These are phyloP conservation scores for Gopherus evgoodei DNA, from an alignment of 2,113 vertebrate genomes.

Conservation along the genomic window DNA sequence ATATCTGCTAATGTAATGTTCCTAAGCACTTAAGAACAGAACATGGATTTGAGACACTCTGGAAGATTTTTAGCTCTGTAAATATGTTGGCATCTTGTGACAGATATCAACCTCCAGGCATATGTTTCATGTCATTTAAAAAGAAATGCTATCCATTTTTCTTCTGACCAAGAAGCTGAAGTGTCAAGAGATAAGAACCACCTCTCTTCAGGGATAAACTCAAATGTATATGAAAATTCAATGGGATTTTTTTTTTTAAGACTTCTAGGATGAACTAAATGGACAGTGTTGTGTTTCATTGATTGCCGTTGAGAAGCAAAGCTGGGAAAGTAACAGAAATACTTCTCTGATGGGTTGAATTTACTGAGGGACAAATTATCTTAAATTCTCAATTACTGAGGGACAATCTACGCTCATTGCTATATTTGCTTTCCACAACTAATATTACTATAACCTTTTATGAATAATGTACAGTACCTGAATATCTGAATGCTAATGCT, in stretches of 20 bases:
- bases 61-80: constrained; percentile 23
- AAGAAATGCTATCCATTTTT: background rate
- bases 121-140: constrained; percentile 15
- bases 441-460: too few species aligned
- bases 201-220: background rate
- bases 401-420: too few species aligned
- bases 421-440: too few species aligned
- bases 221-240: background rate
- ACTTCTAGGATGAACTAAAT: background rate
- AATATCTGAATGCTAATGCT: too few species aligned
- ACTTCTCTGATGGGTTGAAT: too few species aligned
- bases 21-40: constrained; percentile 4
- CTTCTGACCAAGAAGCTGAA: background rate
- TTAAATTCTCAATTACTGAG: too few species aligned
- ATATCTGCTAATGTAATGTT: background rate
- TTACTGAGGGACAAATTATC: too few species aligned
- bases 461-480: too few species aligned
- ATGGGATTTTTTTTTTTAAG: background rate
- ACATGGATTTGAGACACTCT: background rate
- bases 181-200: background rate
- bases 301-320: too few species aligned
- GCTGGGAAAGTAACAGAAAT: too few species aligned
- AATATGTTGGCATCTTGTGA: background rate
- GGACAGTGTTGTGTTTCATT: background rate
- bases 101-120: background rate